Conservation (phyloP, 2,888 invertebrate species). For the Phania funesta region DNA sequence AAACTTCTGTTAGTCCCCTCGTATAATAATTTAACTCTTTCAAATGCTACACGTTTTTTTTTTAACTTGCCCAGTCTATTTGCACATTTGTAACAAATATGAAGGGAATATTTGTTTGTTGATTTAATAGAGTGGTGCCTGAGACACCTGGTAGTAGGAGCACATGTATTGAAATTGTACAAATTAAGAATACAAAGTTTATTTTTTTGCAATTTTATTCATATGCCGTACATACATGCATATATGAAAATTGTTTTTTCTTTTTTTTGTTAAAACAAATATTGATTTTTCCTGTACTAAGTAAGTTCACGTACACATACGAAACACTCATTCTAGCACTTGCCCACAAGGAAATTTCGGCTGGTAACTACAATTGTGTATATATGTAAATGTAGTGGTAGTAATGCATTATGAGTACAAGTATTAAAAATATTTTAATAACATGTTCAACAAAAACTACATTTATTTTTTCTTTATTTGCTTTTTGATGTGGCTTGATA, state of each 20-base stretch:
- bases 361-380: not conserved
- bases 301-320: not conserved
- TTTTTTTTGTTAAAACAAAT: conserved; percentile 32
- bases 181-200: not conserved
- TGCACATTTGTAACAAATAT: not conserved
- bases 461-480: conserved; percentile 17
- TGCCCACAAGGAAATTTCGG: not conserved
- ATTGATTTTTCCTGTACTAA: conserved; percentile 49
- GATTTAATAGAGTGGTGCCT: not conserved
- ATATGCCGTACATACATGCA: not conserved
- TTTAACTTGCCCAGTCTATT: not conserved
- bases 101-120: not conserved
- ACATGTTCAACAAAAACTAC: not conserved
- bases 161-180: not conserved
- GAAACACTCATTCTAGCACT: not conserved
- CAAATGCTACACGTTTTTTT: not conserved
- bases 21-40: not conserved
- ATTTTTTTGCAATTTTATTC: conserved; percentile 29
- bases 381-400: not conserved
- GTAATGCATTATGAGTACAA: not conserved
- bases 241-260: not conserved
- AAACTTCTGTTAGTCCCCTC: too few species aligned
- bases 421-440: conserved; percentile 45
- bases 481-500: conserved; percentile 16
- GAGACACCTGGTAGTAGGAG: not conserved